phyloP scores from a whole-genome alignment of 2,797 vertebrate species.

The Xenopus petersii region DNA sequence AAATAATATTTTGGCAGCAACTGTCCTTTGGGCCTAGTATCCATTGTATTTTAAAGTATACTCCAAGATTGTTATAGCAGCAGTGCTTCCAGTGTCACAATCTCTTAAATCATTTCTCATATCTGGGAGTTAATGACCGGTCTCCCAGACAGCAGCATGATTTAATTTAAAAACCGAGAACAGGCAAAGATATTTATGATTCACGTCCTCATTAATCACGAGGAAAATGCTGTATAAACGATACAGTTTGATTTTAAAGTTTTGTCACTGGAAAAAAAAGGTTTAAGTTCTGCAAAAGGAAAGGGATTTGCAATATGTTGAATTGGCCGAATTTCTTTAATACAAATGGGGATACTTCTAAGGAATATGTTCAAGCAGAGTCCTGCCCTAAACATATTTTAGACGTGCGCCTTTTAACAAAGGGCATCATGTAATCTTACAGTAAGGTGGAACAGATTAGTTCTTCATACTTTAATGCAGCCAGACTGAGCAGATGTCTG shows the following conservation, averaged over 20 bases:
- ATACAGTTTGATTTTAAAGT: slow-evolving; percentile 9
- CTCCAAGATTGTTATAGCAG: slow-evolving; percentile 49
- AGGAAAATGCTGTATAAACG: slow-evolving; percentile 15
- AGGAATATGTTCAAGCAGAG: no score
- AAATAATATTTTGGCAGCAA: neutral
- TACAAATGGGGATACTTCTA: no score
- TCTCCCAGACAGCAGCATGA: slow-evolving; percentile 50
- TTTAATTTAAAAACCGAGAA: slow-evolving; percentile 50
- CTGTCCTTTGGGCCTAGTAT: neutral
- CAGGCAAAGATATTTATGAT: slow-evolving; percentile 46
- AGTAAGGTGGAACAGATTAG: no score
- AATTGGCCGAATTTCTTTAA: no score
- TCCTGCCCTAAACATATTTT: no score
- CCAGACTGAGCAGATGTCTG: no score
- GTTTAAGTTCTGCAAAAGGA: no score
- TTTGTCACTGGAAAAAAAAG: slow-evolving; percentile 14
- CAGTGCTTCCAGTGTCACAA: slow-evolving; percentile 48
- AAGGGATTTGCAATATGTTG: no score
- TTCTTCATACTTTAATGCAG: no score
- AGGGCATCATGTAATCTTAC: no score
- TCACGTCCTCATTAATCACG: slow-evolving; percentile 49
- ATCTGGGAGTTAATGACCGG: slow-evolving; percentile 52
- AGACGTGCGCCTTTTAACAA: no score
- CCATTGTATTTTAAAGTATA: slow-evolving; percentile 19
- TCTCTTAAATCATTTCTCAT: slow-evolving; percentile 51